phyloP scores from a whole-genome alignment of 2,888 invertebrate genomes.

The Lasioglossum figueresi region DNA sequence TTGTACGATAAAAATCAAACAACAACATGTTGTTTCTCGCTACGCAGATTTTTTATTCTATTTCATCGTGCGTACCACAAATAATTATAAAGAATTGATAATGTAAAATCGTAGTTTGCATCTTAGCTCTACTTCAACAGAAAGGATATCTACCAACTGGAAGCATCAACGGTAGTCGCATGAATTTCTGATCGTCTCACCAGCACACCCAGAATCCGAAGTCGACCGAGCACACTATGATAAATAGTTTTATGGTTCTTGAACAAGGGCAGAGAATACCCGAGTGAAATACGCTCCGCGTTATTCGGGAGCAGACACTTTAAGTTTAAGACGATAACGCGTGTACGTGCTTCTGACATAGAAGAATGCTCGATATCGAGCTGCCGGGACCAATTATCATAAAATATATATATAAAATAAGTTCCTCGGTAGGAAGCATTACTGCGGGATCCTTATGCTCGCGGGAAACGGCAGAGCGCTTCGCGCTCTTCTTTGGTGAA shows the following conservation, averaged over 20 bases:
- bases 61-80: no score
- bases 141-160: no score
- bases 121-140: not conserved
- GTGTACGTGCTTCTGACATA: slow-evolving; percentile 47
- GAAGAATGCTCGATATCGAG: slow-evolving; percentile 57
- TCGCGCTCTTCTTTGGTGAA: slow-evolving; percentile 47
- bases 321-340: slow-evolving; percentile 33
- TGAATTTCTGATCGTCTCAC: not conserved
- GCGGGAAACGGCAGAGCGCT: slow-evolving; percentile 35
- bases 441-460: slow-evolving; percentile 28
- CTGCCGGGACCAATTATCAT: slow-evolving; percentile 68
- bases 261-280: slow-evolving; percentile 4
- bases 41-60: no score
- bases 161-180: not conserved
- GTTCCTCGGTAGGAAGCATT: slow-evolving; percentile 27
- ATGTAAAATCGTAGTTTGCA: not conserved
- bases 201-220: not conserved
- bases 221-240: not conserved
- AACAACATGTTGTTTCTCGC: not conserved
- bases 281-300: slow-evolving; percentile 2
- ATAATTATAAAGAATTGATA: not conserved
- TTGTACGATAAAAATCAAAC: not conserved
- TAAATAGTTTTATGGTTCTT: slow-evolving; percentile 2
- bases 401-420: slow-evolving; percentile 69
- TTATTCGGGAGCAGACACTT: slow-evolving; percentile 29